Percentiles rank a stretch among this genome's conserved stretches.
These are phyloP conservation scores for Phoxinus dragarum DNA, from an alignment of 2,797 vertebrate genomes.

Conservation along the genomic window DNA sequence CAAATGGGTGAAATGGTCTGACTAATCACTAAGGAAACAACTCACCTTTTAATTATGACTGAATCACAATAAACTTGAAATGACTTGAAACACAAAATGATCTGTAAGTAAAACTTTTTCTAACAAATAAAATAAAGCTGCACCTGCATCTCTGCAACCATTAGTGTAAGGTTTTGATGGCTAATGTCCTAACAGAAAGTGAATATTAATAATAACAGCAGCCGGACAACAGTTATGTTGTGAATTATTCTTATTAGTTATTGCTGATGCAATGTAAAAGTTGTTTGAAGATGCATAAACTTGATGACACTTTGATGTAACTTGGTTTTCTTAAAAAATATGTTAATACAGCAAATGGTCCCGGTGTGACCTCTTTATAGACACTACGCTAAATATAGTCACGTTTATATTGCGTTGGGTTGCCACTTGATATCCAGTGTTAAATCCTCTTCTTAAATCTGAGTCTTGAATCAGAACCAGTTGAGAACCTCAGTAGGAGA, in stretches of 20 bases:
- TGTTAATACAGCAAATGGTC: background rate
- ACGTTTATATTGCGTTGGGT: background rate
- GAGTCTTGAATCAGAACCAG: background rate
- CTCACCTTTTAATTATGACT: background rate
- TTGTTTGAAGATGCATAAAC: background rate
- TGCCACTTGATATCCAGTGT: background rate
- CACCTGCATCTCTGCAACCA: background rate
- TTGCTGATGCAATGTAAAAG: background rate
- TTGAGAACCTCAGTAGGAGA: constrained; percentile 11
- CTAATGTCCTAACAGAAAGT: background rate
- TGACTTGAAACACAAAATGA: background rate
- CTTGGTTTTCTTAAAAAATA: background rate
- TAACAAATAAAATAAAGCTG: background rate
- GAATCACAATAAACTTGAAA: background rate
- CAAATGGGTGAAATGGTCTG: background rate
- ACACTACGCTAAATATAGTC: background rate
- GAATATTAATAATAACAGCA: background rate
- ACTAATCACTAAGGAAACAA: background rate
- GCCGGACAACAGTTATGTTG: background rate
- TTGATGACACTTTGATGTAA: background rate
- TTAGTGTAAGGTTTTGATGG: background rate
- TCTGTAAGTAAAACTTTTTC: background rate
- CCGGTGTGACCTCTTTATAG: background rate
- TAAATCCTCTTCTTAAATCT: background rate
- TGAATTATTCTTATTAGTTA: background rate